Evolutionary conservation across 2,888 invertebrate genomes (phyloP).

Genomic region (Petrophora chlorosata): DNA sequence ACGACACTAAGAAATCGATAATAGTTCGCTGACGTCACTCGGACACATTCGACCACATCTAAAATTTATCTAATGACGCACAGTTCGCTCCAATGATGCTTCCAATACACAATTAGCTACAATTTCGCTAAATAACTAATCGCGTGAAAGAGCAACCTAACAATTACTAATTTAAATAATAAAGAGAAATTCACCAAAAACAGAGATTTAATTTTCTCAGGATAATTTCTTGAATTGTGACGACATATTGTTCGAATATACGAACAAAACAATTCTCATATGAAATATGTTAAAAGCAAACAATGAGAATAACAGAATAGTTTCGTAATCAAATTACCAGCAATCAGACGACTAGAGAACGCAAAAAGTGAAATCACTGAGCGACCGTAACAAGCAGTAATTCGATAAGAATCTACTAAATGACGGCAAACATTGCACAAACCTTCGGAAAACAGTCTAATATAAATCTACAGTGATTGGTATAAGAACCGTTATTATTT

Average conservation of each 20-base stretch:
- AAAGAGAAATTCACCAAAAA: conserved; percentile 14
- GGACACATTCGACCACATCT: conserved; percentile 39
- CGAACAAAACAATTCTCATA: conserved; percentile 23
- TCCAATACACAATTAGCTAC: conserved; percentile 1
- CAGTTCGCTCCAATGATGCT: conserved; percentile 17
- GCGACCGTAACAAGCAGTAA: conserved; percentile 44
- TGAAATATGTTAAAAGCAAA: conserved; percentile 27
- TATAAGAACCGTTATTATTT: conserved; percentile 20
- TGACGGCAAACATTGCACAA: conserved; percentile 31
- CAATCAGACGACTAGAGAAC: conserved; percentile 36
- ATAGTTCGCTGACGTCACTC: conserved; percentile 43
- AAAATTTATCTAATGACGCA: conserved; percentile 50
- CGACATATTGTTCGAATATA: conserved; percentile 28
- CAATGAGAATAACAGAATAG: conserved; percentile 26
- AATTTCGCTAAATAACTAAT: conserved; percentile 11
- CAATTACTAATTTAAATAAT: background rate
- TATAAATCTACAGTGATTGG: conserved; percentile 21
- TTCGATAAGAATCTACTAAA: conserved; percentile 47
- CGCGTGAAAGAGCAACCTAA: background rate
- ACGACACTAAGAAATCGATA: conserved; percentile 30
- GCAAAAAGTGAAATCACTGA: conserved; percentile 47
- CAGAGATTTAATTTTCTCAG: conserved; percentile 19
- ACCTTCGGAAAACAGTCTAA: conserved; percentile 11
- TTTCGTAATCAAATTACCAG: conserved; percentile 39
- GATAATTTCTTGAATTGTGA: conserved; percentile 14